Conservation (phyloP, 2,888 invertebrate species). For the Nephrotoma appendiculata region DNA sequence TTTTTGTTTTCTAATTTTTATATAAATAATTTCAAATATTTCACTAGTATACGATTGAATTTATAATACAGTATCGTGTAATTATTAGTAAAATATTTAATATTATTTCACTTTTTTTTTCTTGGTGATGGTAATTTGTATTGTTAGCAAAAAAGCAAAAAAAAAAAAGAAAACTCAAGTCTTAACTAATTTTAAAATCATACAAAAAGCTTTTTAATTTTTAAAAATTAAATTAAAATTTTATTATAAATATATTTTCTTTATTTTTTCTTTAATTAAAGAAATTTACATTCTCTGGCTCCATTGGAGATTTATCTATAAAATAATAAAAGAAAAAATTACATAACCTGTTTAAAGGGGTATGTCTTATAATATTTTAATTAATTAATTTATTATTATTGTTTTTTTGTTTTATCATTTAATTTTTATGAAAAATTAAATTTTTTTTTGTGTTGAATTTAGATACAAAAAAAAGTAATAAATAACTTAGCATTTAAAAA, state of each 20-base stretch:
- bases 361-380: background rate
- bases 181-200: background rate
- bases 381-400: background rate
- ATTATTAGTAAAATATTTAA: background rate
- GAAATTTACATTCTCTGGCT: background rate
- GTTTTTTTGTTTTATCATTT: background rate
- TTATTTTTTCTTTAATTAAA: background rate
- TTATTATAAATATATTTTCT: background rate
- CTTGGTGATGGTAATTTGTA: background rate
- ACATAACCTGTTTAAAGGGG: background rate
- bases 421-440: background rate
- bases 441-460: background rate
- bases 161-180: background rate
- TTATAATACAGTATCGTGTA: background rate
- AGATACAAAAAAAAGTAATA: background rate
- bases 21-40: background rate
- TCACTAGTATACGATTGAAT: background rate
- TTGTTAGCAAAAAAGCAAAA: background rate
- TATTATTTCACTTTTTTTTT: background rate
- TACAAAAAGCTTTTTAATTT: background rate
- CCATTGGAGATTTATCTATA: background rate
- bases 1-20: background rate
- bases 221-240: background rate
- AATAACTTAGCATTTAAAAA: background rate
- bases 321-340: background rate